These are phyloP conservation scores for Biston betularia DNA, from an alignment of 2,888 invertebrate species.

Conservation along the genomic window DNA sequence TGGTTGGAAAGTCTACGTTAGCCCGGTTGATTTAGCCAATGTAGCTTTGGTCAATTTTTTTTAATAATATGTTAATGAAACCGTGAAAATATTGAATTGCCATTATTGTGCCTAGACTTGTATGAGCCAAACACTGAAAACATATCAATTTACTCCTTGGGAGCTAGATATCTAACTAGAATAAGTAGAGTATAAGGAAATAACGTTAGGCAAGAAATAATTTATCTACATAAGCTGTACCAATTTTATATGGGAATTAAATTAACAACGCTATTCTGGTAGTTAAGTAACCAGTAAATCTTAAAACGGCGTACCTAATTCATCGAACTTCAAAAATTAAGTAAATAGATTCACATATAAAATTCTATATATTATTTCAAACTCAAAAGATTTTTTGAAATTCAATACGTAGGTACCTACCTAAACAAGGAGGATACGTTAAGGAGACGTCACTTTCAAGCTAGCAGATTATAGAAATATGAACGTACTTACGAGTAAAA, in stretches of 20 bases:
- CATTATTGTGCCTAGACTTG: slow-evolving; percentile 74
- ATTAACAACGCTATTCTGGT: background rate
- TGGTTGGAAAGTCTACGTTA: slow-evolving; percentile 7
- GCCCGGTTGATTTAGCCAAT: background rate
- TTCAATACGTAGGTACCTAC: too few species aligned
- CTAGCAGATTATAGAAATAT: too few species aligned
- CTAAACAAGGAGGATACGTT: too few species aligned
- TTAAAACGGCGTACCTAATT: background rate
- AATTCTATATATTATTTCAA: too few species aligned
- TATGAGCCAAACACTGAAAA: slow-evolving; percentile 66
- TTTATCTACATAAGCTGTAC: background rate
- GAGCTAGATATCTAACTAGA: slow-evolving; percentile 44
- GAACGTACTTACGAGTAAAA: too few species aligned
- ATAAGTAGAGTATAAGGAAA: background rate
- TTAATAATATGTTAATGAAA: slow-evolving; percentile 9
- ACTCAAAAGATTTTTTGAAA: too few species aligned
- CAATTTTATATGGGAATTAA: background rate
- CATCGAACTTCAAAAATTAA: too few species aligned
- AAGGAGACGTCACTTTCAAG: too few species aligned
- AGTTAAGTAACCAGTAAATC: background rate
- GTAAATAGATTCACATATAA: too few species aligned
- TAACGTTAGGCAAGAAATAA: slow-evolving; percentile 11
- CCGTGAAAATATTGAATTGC: slow-evolving; percentile 47
- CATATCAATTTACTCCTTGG: slow-evolving; percentile 69
- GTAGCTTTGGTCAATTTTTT: slow-evolving; percentile 11